Base-by-base conservation (phyloP, 2,797 vertebrate species). In the Amblyopsis hoosieri region DNA sequence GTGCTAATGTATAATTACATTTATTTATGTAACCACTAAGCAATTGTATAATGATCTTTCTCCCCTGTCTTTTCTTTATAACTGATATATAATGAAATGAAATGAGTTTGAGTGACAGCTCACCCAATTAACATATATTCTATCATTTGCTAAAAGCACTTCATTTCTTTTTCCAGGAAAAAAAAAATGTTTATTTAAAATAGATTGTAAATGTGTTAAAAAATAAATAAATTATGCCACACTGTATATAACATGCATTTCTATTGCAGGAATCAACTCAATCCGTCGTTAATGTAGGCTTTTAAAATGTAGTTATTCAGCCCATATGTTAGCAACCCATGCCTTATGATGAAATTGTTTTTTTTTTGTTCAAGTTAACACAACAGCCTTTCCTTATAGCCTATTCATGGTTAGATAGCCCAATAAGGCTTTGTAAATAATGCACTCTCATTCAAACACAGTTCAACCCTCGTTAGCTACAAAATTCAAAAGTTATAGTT, bases 1-100 rank as follows among this genome's bases (percentile, higher is more conserved):
- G 75, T 89, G 82, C 75, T 73, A 72, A 81, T 90, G 83, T 89
- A 90, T 83, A 87, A 80, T 83, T 72, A 78, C 77, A 85, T 87
- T 85, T 88, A 92, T 92, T 92, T 91, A 92, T 29, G 23, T 91
- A 91, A 93, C 92, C 91, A 93, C 91, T 94, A 89, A 88, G 79
- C 79, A 89, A 89, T 79, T 92, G 82, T 84, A 82, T 82, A 82
- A 85, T 81, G 62, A 76, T 79, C 83, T 74, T 54, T 80, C 58
- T 81, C 72, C 78, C 79, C 81, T 74, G 45, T 74, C 58, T 74
- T 69, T 82, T 83, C 72, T 80, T 88, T 81, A 83, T 74, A 88
- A 87, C 81, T 84, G 77, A 89, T 82, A 72, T 84, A 80, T 70
- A 76, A 79, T 71, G 73, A 71, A 76, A 79, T 71, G 73, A 71